A percentile compares a stretch with the other conserved stretches of the same genome.
These are phyloP conservation scores for Macrophya annulata DNA, from an alignment of 2,888 invertebrate species.

Conservation along the genomic window DNA sequence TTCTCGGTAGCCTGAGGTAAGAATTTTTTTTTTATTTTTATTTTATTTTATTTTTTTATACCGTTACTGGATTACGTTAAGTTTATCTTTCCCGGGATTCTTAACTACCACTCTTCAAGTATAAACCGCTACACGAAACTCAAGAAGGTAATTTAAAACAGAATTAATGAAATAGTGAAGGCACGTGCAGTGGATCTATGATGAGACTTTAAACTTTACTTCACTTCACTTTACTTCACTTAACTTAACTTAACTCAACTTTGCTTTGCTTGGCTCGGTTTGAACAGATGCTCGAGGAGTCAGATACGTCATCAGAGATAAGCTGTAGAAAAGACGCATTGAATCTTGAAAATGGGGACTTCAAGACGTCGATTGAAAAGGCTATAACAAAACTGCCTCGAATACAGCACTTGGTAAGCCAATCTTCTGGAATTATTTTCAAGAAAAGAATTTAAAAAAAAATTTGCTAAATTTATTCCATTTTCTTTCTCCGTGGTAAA, in stretches of 20 bases:
- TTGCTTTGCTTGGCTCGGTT: conserved; percentile 60
- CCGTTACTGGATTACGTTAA: conserved; percentile 32
- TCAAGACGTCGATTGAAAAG: conserved; percentile 77
- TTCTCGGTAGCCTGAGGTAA: conserved; percentile 21
- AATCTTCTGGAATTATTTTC: neutral
- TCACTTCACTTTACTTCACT: no score
- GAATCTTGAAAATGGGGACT: conserved; percentile 77
- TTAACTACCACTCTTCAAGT: neutral
- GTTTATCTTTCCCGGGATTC: conserved; percentile 29
- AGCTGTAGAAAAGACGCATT: conserved; percentile 79
- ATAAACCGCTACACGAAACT: conserved; percentile 43
- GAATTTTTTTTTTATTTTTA: neutral
- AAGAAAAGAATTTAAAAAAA: no score
- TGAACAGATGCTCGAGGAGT: conserved; percentile 80
- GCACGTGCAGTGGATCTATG: neutral
- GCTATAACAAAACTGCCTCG: conserved; percentile 78
- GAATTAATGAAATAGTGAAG: conserved; percentile 25
- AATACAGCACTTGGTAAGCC: conserved; percentile 77
- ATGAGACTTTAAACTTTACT: conserved; percentile 27
- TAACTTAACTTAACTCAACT: neutral
- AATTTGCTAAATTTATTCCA: neutral
- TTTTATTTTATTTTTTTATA: neutral
- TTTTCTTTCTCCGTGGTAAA: neutral
- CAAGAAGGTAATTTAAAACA: conserved; percentile 12
- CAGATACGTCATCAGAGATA: conserved; percentile 81